These are phyloP conservation scores for Anhinga anhinga DNA, from an alignment of 2,113 vertebrate genomes.

Conservation along the genomic window DNA sequence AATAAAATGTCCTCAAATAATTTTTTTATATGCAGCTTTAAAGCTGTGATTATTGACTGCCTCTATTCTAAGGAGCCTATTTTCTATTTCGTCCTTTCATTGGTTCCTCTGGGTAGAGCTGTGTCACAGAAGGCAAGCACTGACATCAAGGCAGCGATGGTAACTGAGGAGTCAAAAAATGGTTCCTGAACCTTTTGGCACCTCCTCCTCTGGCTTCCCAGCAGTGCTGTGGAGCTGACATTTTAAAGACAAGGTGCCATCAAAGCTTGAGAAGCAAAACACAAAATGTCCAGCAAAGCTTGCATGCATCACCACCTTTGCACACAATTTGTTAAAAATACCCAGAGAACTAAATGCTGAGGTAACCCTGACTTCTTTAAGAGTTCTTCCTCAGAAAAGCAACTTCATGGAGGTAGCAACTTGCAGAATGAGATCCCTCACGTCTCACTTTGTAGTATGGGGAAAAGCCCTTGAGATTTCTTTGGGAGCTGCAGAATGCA, in stretches of 20 bases:
- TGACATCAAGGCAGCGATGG: background rate
- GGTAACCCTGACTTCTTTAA: background rate
- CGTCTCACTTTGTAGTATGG: background rate
- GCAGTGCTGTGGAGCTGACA: background rate
- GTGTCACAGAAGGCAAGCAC: background rate
- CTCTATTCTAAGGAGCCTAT: background rate
- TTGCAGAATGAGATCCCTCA: background rate
- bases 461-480: background rate
- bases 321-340: background rate
- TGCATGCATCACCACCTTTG: background rate
- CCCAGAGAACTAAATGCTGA: background rate
- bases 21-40: background rate
- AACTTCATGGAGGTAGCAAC: background rate
- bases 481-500: background rate
- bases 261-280: background rate
- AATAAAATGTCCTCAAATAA: background rate
- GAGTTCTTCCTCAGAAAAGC: background rate
- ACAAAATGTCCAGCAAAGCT: background rate
- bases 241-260: background rate
- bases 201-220: background rate
- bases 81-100: background rate
- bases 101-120: background rate
- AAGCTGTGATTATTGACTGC: background rate
- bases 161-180: background rate
- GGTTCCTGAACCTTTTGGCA: background rate